Percentiles rank a stretch among this genome's conserved stretches.
phyloP scores from a whole-genome alignment of 2,888 invertebrate genomes.

The Apamea sordens region DNA sequence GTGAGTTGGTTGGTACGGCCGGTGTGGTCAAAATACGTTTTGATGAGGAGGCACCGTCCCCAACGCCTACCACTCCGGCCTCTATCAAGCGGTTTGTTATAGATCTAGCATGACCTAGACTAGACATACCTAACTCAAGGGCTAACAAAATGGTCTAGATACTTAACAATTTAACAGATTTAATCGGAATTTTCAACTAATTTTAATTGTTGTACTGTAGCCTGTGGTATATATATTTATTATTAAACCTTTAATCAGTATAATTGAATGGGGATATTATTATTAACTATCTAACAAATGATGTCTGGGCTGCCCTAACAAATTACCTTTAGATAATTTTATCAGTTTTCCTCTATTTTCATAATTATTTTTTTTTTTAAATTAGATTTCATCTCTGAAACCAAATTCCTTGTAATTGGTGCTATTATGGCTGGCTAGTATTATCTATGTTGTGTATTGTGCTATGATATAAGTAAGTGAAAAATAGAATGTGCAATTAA shows the following conservation, averaged over 20 bases:
- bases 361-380: background rate
- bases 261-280: constrained; percentile 44
- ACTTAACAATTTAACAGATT: constrained; percentile 55
- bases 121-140: constrained; percentile 84
- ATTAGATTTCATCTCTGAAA: background rate
- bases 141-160: constrained; percentile 73
- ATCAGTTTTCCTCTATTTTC: constrained; percentile 27
- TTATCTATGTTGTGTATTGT: constrained; percentile 26
- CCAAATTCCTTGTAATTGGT: constrained; percentile 1
- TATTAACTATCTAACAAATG: constrained; percentile 62
- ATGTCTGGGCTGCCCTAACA: constrained; percentile 40
- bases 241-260: constrained; percentile 40
- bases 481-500: background rate
- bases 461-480: constrained; percentile 7
- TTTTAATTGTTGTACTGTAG: constrained; percentile 45
- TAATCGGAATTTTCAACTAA: constrained; percentile 47
- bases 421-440: constrained; percentile 11
- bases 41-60: constrained; percentile 88
- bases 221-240: constrained; percentile 52
- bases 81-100: constrained; percentile 89
- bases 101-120: constrained; percentile 83
- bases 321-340: constrained; percentile 23
- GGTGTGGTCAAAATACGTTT: constrained; percentile 91
- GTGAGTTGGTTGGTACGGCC: constrained; percentile 91
- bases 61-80: constrained; percentile 88